Percentiles rank a stretch among this genome's conserved stretches.
Evolutionary conservation across 2,113 vertebrate genomes (phyloP).

Genomic region (Apodemus sylvaticus): DNA sequence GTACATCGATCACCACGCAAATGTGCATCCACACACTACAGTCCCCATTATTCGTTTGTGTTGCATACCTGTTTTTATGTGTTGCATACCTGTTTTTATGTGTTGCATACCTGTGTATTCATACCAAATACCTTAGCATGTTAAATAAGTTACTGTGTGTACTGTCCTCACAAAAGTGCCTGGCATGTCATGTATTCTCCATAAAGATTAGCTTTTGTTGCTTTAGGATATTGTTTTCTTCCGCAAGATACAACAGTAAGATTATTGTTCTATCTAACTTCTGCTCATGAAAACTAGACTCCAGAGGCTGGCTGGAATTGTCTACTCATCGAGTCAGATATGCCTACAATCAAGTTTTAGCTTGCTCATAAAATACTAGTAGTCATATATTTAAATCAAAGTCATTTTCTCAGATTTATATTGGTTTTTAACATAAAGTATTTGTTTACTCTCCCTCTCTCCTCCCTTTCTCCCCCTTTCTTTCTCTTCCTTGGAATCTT

Average conservation of each 20-base stretch:
- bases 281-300: neutral
- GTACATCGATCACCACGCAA: neutral
- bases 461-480: neutral
- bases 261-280: neutral
- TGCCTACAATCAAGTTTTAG: neutral
- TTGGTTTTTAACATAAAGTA: neutral
- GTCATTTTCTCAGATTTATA: constrained; percentile 12
- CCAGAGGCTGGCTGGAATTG: neutral
- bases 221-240: neutral
- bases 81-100: neutral
- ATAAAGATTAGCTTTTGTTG: neutral
- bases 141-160: neutral
- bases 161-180: neutral
- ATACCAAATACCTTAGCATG: neutral
- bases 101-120: neutral
- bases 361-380: neutral
- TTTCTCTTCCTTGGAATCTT: neutral
- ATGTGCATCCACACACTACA: neutral
- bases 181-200: neutral
- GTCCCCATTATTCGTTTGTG: constrained; percentile 13
- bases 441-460: fast-evolving
- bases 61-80: neutral
- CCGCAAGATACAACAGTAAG: neutral
- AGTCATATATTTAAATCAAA: constrained; percentile 36
- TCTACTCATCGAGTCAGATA: neutral